A percentile compares a stretch with the other conserved stretches of the same genome.
Conservation (phyloP, 2,888 invertebrate genomes). For the Eilema griseolum region DNA sequence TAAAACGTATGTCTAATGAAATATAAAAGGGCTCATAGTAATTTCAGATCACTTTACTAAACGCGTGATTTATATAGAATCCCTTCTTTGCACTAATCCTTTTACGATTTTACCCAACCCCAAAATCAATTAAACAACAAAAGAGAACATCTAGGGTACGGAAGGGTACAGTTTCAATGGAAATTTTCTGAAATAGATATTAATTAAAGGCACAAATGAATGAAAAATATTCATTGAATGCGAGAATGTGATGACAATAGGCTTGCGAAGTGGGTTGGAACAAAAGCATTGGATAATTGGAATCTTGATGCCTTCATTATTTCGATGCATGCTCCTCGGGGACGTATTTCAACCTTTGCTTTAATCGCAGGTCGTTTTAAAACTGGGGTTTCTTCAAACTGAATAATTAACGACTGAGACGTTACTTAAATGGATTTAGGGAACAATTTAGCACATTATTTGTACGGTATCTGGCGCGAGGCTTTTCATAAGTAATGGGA, state of each 20-base stretch:
- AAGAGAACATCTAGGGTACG: conserved; percentile 42
- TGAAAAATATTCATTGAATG: conserved; percentile 55
- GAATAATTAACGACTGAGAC: conserved; percentile 16
- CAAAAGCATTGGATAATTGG: conserved; percentile 60
- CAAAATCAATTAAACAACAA: conserved; percentile 55
- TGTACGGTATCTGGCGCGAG: neutral
- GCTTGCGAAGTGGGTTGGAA: conserved; percentile 40
- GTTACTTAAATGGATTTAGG: conserved; percentile 9
- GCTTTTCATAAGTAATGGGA: neutral
- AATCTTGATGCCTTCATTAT: conserved; percentile 53
- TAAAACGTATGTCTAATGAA: neutral
- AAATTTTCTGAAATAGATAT: conserved; percentile 51
- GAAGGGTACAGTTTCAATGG: conserved; percentile 49
- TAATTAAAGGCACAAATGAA: conserved; percentile 57
- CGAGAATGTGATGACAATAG: conserved; percentile 54
- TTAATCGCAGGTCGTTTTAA: conserved; percentile 20
- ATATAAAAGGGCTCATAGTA: conserved; percentile 10
- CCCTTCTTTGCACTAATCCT: conserved; percentile 32
- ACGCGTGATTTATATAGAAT: conserved; percentile 27
- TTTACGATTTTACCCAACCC: conserved; percentile 36
- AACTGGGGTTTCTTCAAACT: conserved; percentile 19
- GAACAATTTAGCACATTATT: conserved; percentile 16
- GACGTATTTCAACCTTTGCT: conserved; percentile 20
- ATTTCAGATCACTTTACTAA: conserved; percentile 13
- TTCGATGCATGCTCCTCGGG: conserved; percentile 39